Base-by-base conservation (phyloP, 92 coral and sea anemone species). In the Paragorgia papillata region DNA sequence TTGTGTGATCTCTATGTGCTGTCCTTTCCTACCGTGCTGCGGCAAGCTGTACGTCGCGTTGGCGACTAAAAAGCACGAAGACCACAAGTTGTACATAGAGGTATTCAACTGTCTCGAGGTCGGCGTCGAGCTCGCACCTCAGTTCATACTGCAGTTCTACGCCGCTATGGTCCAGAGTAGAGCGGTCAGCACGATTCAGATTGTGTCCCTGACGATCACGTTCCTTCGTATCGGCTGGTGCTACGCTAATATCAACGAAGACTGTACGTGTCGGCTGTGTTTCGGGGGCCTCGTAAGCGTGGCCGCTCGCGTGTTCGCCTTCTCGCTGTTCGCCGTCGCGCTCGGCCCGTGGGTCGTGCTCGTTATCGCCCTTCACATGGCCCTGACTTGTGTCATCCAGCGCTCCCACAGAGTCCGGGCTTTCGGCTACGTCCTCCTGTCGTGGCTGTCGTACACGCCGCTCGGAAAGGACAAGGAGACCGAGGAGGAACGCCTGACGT, bases 81-180 rank as follows among this genome's bases (percentile, higher is more conserved):
- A 71, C 64, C 78, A 71, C 54, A 32, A 71, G 14, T 25, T 71
- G 25, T 71, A 71, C 39, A 31, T 71, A 24, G 64, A 71, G 35
- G 78, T 71, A 6, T 71, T 71, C 44, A 71, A 71, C 10, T 71
- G 78, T 21, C 78, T 71, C 0, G 86, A 85, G 30, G 74, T 80
- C 63, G 78, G 79, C 25, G 39, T 75, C 15, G 86, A 85, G 31
- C 54, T 80, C 35, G 86, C 80, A 2, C 89, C 89, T 10, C 86
- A 86, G 76, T 81, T 86, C 58, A 66, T 86, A 14, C 54, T 86
- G 13, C 89, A 86, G 76, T 59, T 86, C 41, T 82, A 81, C 76
- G 89, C 73, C 56, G 67, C 80, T 0, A 81, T 67, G 44, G 39
- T 80, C 9, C 83, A 86, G 56, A 29, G 57, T 1, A 59, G 60